Conservation (phyloP, 2,113 vertebrate species). For the Cnemophilus loriae region DNA sequence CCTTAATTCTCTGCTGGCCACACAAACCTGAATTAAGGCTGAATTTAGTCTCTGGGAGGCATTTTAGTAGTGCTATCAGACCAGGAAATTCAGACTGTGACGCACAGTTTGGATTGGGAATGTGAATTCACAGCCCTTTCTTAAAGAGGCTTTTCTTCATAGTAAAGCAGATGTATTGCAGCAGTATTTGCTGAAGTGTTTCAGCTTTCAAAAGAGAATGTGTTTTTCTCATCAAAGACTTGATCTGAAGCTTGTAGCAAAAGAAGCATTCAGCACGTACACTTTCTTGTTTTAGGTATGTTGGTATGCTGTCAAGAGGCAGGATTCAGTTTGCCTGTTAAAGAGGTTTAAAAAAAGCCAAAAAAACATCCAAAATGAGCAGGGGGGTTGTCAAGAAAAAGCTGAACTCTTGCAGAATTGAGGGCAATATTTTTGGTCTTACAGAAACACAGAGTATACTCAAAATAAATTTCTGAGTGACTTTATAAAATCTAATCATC, state of each 20-base stretch:
- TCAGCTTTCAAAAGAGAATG: not conserved
- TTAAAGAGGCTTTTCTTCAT: not conserved
- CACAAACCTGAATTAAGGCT: not conserved
- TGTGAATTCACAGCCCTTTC: not conserved
- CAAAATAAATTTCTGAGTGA: not conserved
- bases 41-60: not conserved
- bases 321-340: not conserved
- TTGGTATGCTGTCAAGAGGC: not conserved
- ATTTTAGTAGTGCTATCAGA: not conserved
- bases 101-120: not conserved
- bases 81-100: not conserved
- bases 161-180: not conserved
- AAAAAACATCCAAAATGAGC: not conserved
- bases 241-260: not conserved
- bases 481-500: not conserved
- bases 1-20: not conserved
- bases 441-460: not conserved
- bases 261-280: not conserved
- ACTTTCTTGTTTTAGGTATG: not conserved
- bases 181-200: not conserved
- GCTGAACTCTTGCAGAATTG: not conserved
- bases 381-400: not conserved
- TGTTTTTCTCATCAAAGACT: constrained; percentile 6
- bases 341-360: not conserved
- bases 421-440: not conserved